Base-by-base conservation (phyloP, 2,113 vertebrate genomes). In the Phainopepla nitens region DNA sequence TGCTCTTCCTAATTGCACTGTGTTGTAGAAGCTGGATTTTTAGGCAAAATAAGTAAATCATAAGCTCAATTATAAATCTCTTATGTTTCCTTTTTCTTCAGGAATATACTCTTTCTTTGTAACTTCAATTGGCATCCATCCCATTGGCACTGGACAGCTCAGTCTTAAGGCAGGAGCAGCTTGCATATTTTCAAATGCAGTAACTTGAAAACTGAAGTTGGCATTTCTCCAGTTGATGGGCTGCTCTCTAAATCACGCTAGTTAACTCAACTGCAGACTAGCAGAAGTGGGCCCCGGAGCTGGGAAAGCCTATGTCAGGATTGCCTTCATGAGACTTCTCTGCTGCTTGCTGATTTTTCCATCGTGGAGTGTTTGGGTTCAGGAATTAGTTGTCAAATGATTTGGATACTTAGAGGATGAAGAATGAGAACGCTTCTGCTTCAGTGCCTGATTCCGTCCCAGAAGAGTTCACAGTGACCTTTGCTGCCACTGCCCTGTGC, bases 1-100 rank as follows among this genome's bases (percentile, higher is more conserved):
- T 71, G 96, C 91, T 71, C 95, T 98, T 56, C 97, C 96, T 57
- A 89, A 96, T 13, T 93, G 85, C 72, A 96, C 87, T 87, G 88
- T 97, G 45, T 96, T 21, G 97, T 97, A 21, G 95, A 98, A 49
- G 87, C 94, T 70, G 96, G 86, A 89, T 97, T 98, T 96, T 90
- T 98, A 94, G 95, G 96, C 97, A 96, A 47, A 73, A 82, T 56
- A 24, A 45, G 35, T 29, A 49, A 47, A 77, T 31, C 11, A 84
- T 29, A 66, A 57, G 8, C 11, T 87, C 11, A 36, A 27, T 39
- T 66, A n/a, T 44, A 44, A 87, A 83, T 18, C 17, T 14, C 7
- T 44, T 31, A 22, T 6, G 7, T 50, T 44, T 50, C 36, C 4
- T 45, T 44, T 24, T 20, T 31, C 56, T 68, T 22, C 19, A 24